Base-by-base conservation (phyloP, 2,888 invertebrate genomes). In the Mimumesa dahlbomi region DNA sequence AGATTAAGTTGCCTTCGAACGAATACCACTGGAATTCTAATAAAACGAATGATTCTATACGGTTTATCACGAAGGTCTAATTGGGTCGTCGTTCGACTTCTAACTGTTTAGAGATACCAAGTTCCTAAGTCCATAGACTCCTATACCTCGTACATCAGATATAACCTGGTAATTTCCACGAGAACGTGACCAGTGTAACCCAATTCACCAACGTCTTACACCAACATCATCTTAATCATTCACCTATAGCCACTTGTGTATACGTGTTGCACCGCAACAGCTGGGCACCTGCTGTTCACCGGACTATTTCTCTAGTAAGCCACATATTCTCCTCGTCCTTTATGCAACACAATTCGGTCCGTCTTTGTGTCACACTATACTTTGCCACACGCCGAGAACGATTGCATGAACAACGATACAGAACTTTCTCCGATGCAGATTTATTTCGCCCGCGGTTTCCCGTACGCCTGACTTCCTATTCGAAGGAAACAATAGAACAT, bases 401-500 rank as follows among this genome's bases (percentile, higher is more conserved):
- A 52, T 14, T 36, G 52, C 38, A 29, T 19, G 31, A 58, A 49
- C 61, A 52, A 56, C 52, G 49, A 45, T 63, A 62, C 62, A 40
- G 46, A 19, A 75, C 75, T 75, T 75, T 75, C 75, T 59, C 75
- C 74, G 16, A 22, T 36, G 49, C 54, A 22, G 59, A 70, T 73
- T 73, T 58, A 40, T 70, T 65, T 69, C 63, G 36, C 54, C 29
- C 43, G 57, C 38, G 29, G 14, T 49, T 25, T 25, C 25, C 21
- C 36, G 22, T 45, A 22, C 14, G 36, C 49, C 50, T 38, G 49
- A 48, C 70, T 72, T 59, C 75, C 66, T 73, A 69, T 56, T 19
- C 58, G 43, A 50, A 50, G 25, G 18, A 56, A 67, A 63, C 71
- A 65, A 71, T 63, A 56, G 49, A 50, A 40, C 9, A n/a, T 21